phyloP scores from a whole-genome alignment of 2,113 vertebrate genomes.

The Malurus melanocephalus region DNA sequence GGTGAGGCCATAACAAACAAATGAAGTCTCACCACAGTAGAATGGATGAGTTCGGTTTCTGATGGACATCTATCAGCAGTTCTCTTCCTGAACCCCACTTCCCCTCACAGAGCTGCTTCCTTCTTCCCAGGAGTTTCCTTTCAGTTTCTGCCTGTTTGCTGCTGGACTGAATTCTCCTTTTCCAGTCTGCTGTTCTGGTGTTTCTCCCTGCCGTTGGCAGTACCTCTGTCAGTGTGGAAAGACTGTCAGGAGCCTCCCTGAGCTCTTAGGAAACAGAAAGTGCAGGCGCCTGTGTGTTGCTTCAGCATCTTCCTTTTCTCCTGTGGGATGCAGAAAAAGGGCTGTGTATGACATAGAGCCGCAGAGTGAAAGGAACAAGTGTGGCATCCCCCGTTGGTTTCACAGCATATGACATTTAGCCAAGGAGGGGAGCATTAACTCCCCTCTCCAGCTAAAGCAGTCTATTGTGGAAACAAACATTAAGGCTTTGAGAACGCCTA shows the following conservation, averaged over 20 bases:
- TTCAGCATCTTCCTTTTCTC: slow-evolving; percentile 7
- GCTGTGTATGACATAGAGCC: not conserved
- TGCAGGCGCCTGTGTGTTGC: not conserved
- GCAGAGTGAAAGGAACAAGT: slow-evolving; percentile 13
- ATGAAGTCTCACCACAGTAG: not conserved
- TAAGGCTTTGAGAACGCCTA: not conserved
- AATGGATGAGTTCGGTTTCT: not conserved
- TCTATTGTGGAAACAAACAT: not conserved
- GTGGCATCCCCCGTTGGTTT: not conserved
- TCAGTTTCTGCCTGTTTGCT: not conserved
- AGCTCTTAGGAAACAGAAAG: not conserved
- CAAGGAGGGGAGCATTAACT: not conserved
- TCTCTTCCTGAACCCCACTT: not conserved
- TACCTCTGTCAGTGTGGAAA: not conserved
- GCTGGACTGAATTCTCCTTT: not conserved
- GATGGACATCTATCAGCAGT: not conserved
- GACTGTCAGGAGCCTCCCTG: not conserved
- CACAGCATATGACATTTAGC: not conserved
- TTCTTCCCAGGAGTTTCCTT: not conserved
- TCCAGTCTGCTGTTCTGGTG: not conserved
- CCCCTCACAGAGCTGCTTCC: not conserved
- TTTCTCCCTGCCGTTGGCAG: not conserved
- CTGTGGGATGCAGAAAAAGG: not conserved
- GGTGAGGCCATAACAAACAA: not conserved
- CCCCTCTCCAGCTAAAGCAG: not conserved